A percentile compares a stretch with the other conserved stretches of the same genome.
phyloP scores from a whole-genome alignment of 2,113 vertebrate species.

The Vanacampus margaritifer region DNA sequence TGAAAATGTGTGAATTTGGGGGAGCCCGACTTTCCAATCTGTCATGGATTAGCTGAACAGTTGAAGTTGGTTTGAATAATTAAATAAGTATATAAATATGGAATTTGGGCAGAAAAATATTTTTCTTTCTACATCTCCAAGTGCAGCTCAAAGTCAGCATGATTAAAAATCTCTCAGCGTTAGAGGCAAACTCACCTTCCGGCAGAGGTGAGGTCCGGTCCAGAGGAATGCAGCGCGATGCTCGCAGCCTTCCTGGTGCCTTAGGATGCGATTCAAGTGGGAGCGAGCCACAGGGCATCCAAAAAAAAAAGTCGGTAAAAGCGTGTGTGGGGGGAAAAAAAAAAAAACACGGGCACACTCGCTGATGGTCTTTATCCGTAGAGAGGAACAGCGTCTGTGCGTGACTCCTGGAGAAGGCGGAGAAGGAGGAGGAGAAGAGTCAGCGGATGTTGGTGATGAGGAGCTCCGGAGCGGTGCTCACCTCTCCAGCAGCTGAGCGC shows the following conservation, averaged over 20 bases:
- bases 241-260: constrained; percentile 44
- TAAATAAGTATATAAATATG: neutral
- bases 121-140: neutral
- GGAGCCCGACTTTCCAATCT: too few species aligned
- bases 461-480: constrained; percentile 58
- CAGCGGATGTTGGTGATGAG: constrained; percentile 25
- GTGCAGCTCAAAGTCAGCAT: neutral
- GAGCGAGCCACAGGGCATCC: constrained; percentile 48
- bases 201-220: constrained; percentile 43
- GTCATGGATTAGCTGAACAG: too few species aligned
- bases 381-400: constrained; percentile 8
- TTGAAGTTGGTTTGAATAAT: too few species aligned
- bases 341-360: neutral
- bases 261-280: constrained; percentile 49
- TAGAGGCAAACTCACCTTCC: constrained; percentile 51
- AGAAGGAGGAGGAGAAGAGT: constrained; percentile 16
- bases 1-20: too few species aligned
- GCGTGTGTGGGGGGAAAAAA: neutral
- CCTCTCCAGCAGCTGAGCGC: constrained; percentile 71
- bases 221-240: constrained; percentile 59
- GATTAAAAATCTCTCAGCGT: neutral
- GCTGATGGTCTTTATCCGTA: neutral
- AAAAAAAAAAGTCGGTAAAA: constrained; percentile 18
- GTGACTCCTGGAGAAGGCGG: constrained; percentile 16
- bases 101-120: neutral